Evolutionary conservation across 2,113 vertebrate species (phyloP), one percentile per base, ranked within the genome.

Genomic region (Calidris pygmaea): DNA sequence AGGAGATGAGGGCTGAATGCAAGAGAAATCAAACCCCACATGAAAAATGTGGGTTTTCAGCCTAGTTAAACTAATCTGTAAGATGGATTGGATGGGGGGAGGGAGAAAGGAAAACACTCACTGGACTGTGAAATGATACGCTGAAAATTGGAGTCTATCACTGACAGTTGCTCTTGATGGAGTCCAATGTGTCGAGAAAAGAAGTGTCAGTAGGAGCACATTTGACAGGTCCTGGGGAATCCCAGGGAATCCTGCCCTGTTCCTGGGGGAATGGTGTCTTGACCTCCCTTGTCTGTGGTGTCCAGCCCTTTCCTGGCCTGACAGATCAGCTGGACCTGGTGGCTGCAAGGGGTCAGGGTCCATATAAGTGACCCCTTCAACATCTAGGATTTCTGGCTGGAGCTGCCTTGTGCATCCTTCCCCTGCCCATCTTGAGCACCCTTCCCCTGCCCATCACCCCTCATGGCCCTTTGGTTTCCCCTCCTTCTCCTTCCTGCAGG

Each of bases 21-120:
- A 56, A 84, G 15, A 59, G 34, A 89, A 95, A 84, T 41, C n/a
- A 77, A 92, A 84, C 55, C 41, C 73, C 41, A 39, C 1, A 10
- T 87, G 84, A 87, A 93, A 94, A 94, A 97, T 85, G 65, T n/a
- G 80, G 65, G 17, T 62, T 84, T 93, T 93, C 80, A 94, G 73
- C 60, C 76, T 91, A 74, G 87, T 89, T 94, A 77, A 84, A 90
- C 91, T 74, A 55, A 78, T 89, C 68, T 66, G 7, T 75, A 74
- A 89, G 41, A 94, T 78, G 55, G 87, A 93, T 89, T 94, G 59
- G 30, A 62, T 1, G 8, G 62, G n/a, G 3, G 7, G 20, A 7
- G 2, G 37, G 34, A 32, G 71, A 71, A 47, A 50, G 32, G 27
- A 24, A 87, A 93, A 85, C 47, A 67, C 37, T 96, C 60, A 62